Conservation (phyloP, 2,113 vertebrate genomes). For the Cercopithecus mona region DNA sequence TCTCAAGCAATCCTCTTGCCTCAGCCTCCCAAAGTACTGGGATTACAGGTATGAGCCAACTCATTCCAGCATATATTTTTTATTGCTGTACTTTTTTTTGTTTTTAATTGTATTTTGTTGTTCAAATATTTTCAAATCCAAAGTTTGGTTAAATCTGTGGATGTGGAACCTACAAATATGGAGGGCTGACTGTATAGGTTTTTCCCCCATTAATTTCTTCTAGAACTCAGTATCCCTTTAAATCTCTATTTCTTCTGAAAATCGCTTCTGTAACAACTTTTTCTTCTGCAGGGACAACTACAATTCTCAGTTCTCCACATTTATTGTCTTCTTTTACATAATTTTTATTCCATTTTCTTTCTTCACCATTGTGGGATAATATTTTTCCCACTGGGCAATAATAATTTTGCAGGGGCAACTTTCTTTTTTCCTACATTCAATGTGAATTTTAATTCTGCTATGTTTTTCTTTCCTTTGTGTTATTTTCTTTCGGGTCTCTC, state of each 20-base stretch:
- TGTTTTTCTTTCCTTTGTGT: not conserved
- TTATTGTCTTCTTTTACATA: not conserved
- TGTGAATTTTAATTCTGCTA: slow-evolving; percentile 35
- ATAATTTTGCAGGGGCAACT: not conserved
- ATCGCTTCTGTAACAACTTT: not conserved
- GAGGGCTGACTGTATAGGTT: not conserved
- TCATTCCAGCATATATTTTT: not conserved
- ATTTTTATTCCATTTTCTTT: not conserved
- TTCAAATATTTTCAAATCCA: not conserved
- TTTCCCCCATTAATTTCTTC: not conserved
- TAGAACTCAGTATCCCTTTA: not conserved
- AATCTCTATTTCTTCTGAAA: slow-evolving; percentile 11
- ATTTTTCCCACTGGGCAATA: not conserved
- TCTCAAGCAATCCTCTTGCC: not conserved
- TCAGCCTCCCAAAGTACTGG: not conserved
- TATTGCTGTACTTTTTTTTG: not conserved
- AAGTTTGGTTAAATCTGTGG: not conserved
- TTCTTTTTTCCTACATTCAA: not conserved
- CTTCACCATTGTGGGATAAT: not conserved
- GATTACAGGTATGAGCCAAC: not conserved
- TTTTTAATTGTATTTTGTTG: not conserved
- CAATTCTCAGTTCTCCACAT: not conserved
- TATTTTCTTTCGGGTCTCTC: not conserved
- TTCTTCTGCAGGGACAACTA: not conserved
- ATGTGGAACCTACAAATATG: not conserved